Base-by-base conservation (phyloP, 2,113 vertebrate species). In the Plotosus lineatus region DNA sequence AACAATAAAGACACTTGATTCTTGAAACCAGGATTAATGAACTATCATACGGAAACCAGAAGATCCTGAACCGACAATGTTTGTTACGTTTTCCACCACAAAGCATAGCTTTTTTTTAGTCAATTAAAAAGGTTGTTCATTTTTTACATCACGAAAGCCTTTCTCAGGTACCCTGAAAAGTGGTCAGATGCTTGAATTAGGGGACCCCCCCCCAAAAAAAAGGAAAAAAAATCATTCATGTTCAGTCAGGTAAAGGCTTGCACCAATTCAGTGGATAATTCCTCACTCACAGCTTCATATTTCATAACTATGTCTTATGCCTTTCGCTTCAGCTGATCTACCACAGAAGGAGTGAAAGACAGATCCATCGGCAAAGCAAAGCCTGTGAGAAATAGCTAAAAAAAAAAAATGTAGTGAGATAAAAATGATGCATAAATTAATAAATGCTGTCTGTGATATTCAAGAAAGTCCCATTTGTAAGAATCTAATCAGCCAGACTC, bases 401-500 rank as follows among this genome's bases (percentile, higher is more conserved):
- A n/a, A 51, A 46, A 46, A 33, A 36, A 74, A 50, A 21, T 17
- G 61, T 51, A 36, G 68, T 78, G 51, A 23, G 19, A 75, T 50
- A 66, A 77, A 50, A 79, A 72, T 66, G 31, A 75, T 51, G 40
- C 42, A 42, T 66, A 61, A 79, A 76, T 68, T 58, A 17, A 28
- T 58, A 17, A 28, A 75, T 51, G 66, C 38, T 69, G 55, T 55
- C 33, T 80, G 69, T 81, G 79, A 82, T 81, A 78, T 84, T 83
- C 73, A 83, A 76, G 36, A 44, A 83, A 73, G 28, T 74, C 28
- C 31, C 74, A 75, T 53, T 83, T 74, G 17, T 48, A 76, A 4
- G 5, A 79, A 61, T 44, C 74, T 78, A 81, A 84, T 86, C 66
- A 80, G 79, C 66, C 28, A 2, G 50, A 75, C 50, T 80, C 73